A percentile compares a stretch with the other conserved stretches of the same genome.
Conservation (phyloP, 2,113 vertebrate species). For the Oreotragus oreotragus region DNA sequence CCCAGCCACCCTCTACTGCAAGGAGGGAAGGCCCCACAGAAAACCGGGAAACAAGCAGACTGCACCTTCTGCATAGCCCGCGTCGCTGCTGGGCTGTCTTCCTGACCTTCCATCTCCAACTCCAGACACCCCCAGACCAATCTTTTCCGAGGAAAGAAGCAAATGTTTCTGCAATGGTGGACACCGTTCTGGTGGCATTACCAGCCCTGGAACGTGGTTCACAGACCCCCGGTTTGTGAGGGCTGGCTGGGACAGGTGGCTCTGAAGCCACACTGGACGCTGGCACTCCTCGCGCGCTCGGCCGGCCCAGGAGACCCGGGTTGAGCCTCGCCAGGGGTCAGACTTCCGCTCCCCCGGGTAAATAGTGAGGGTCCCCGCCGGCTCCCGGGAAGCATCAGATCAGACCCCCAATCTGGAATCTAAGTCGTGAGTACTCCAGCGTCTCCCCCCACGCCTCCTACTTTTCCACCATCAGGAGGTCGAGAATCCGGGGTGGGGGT, state of each 20-base stretch:
- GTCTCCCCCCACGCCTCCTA: not conserved
- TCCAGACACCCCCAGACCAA: too few relatives aligned
- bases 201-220: rapidly evolving
- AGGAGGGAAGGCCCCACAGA: not conserved
- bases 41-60: not conserved
- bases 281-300: rapidly evolving
- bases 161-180: rapidly evolving
- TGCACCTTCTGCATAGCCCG: rapidly evolving
- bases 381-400: not conserved
- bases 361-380: too few relatives aligned
- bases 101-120: too few relatives aligned
- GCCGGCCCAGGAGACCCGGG: not conserved
- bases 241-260: not conserved
- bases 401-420: not conserved
- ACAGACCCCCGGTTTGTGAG: too few relatives aligned
- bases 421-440: rapidly evolving
- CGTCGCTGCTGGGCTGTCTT: not conserved
- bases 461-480: not conserved
- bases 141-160: not conserved
- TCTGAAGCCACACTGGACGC: too few relatives aligned
- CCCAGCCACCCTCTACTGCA: not conserved
- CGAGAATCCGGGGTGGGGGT: not conserved
- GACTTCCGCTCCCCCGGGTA: too few relatives aligned
- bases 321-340: too few relatives aligned
- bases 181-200: too few relatives aligned